Evolutionary conservation across 2,797 vertebrate species (phyloP), one percentile per base, ranked within the genome.

Genomic region (Pelochelys cantorii): DNA sequence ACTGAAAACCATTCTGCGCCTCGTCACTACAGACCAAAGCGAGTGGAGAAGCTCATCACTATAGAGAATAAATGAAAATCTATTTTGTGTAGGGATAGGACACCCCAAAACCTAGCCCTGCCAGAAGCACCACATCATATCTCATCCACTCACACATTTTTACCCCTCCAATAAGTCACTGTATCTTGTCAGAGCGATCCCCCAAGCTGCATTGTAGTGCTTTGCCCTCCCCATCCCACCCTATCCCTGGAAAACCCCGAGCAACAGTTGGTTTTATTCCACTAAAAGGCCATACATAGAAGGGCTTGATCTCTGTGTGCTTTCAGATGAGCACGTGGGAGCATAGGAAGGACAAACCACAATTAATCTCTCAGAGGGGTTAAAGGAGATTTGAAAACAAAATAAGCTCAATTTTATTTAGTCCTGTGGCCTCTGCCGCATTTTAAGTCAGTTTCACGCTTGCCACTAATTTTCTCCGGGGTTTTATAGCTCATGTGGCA

Each of bases 161-260:
- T 48, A 48, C 42, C 42, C 42, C 8, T 48, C 42, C 42, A 48
- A 48, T 8, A 48, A 48, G 42, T 48, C 42, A 48, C 42, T 87
- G 88, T 59, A 85, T 0, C n/a, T 91, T 71, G 74, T 80, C 91
- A 90, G 92, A 88, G 78, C 65, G 75, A 90, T 88, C 80, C 89
- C 54, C 81, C 62, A 80, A 89, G 80, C 29, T 34, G 80, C 82
- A 74, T 83, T 62, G 83, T 94, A 93, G 55, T 80, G 59, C 74
- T 84, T 87, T 88, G 85, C 34, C n/a, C n/a, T 34, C 9, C 65
- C 17, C 29, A 15, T 12, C n/a, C 7, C 14, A 65, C 3, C 23
- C 25, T 23, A 60, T 1, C 17, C 15, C 15, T 18, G 3, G 3
- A n/a, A 65, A 88, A 88, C 92, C 27, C 84, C 55, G 59, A 77